Percentiles rank a stretch among this genome's conserved stretches.
phyloP scores from a whole-genome alignment of 2,888 invertebrate genomes.

The Andrena flavipes region DNA sequence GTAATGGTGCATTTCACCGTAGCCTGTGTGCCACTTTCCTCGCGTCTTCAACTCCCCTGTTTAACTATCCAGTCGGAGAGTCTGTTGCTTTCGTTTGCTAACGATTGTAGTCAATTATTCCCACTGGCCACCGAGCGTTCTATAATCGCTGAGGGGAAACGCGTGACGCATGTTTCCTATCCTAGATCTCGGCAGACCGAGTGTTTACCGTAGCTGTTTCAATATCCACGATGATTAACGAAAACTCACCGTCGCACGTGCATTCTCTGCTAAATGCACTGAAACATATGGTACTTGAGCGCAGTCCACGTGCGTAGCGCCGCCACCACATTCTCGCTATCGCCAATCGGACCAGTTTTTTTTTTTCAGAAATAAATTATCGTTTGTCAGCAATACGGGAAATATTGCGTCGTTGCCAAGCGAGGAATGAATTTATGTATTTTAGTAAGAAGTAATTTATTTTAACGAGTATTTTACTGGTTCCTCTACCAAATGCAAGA shows the following conservation, averaged over 20 bases:
- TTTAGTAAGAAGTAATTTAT: no score
- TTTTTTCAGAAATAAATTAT: not conserved
- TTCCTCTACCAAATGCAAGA: no score
- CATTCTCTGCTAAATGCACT: conserved; percentile 14
- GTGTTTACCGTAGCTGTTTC: not conserved
- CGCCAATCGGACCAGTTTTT: not conserved
- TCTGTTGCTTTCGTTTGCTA: conserved; percentile 35
- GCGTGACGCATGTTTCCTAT: not conserved
- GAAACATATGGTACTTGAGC: conserved; percentile 60
- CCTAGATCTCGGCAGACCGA: no score
- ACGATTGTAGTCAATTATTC: conserved; percentile 36
- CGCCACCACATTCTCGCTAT: not conserved
- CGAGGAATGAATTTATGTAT: not conserved
- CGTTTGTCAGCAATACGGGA: not conserved
- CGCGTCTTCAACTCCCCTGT: not conserved
- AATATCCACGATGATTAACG: not conserved
- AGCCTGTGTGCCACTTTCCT: conserved; percentile 21
- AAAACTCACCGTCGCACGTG: conserved; percentile 2
- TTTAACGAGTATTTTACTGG: no score
- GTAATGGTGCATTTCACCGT: conserved; percentile 6
- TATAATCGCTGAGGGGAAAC: not conserved
- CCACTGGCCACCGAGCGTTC: not conserved
- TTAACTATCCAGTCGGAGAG: not conserved
- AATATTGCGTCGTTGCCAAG: not conserved
- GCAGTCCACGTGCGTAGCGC: conserved; percentile 45